A percentile compares a stretch with the other conserved stretches of the same genome.
phyloP scores from a whole-genome alignment of 2,797 vertebrate species.

The Ateles fusciceps region DNA sequence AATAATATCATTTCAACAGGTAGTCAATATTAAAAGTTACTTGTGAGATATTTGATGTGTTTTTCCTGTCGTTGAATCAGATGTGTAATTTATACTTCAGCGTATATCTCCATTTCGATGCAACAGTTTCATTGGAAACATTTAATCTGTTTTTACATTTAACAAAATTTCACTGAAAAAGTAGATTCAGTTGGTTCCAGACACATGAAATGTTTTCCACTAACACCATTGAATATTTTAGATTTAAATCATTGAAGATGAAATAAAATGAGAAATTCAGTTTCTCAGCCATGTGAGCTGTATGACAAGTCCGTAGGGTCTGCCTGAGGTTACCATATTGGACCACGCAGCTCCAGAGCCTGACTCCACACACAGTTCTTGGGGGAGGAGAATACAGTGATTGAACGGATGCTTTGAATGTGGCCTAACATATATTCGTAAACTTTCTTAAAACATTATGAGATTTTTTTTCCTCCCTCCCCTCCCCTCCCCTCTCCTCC shows the following conservation, averaged over 20 bases:
- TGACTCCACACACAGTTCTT: accelerated
- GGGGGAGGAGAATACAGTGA: not conserved
- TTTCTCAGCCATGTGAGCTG: accelerated
- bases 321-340: accelerated
- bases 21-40: not conserved
- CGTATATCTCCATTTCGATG: not conserved
- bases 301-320: too few relatives aligned
- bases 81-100: not conserved
- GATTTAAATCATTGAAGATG: not conserved
- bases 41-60: not conserved
- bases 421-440: not conserved
- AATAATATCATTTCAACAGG: not conserved
- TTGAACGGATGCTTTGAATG: not conserved
- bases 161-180: not conserved
- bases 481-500: too few relatives aligned
- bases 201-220: not conserved
- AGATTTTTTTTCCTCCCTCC: not conserved
- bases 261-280: not conserved
- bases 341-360: not conserved
- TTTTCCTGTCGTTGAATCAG: not conserved
- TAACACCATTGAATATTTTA: not conserved
- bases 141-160: not conserved
- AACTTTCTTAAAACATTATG: not conserved
- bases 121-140: not conserved
- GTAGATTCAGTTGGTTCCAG: not conserved